Conservation (phyloP, 2,888 invertebrate species). For the Mongoloraphidia duomilia region DNA sequence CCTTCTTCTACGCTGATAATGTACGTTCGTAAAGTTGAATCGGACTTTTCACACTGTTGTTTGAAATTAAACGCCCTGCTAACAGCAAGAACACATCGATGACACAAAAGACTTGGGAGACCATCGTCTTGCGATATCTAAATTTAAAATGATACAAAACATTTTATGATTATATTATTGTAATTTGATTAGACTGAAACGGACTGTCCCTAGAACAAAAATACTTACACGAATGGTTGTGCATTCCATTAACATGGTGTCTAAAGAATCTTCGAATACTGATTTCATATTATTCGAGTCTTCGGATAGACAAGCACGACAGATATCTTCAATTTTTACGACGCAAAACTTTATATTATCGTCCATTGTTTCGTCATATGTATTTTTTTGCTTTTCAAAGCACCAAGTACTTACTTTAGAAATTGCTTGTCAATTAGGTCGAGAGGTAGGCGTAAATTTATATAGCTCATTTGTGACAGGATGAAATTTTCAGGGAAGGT, state of each 20-base stretch:
- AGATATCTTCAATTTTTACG: neutral
- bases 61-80: constrained; percentile 26
- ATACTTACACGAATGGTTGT: neutral
- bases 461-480: too few species aligned
- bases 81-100: constrained; percentile 26
- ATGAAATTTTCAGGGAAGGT: too few species aligned
- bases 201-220: too few species aligned
- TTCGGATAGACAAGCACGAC: neutral
- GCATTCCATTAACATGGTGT: neutral
- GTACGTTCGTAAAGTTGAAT: constrained; percentile 20
- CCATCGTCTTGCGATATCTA: constrained; percentile 26
- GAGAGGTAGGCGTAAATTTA: too few species aligned
- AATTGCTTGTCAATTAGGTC: too few species aligned
- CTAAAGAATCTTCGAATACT: neutral
- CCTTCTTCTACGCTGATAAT: neutral
- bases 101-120: constrained; percentile 26
- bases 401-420: too few species aligned
- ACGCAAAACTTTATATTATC: too few species aligned
- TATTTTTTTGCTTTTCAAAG: too few species aligned
- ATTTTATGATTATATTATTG: neutral
- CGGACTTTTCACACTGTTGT: constrained; percentile 26
- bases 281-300: neutral
- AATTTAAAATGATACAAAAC: neutral
- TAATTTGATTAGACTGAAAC: too few species aligned
- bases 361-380: too few species aligned